Evolutionary conservation across 1,140 invertebrate species (phyloP).

Genomic region (Amphibalanus amphitrite): DNA sequence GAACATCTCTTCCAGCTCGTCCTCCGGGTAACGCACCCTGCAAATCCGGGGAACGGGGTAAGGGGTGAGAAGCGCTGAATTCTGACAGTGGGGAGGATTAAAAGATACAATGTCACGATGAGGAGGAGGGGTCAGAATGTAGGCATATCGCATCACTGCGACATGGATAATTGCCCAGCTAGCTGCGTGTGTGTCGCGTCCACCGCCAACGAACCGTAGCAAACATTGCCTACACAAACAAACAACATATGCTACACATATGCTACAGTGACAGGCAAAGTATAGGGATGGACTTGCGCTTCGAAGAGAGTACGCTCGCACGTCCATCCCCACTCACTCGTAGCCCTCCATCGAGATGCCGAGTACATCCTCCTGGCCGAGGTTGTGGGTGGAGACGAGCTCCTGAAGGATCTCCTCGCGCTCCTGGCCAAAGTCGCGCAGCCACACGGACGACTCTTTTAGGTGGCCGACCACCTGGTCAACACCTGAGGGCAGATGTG

Average conservation of each 20-base stretch:
- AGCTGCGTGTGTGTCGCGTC: too few species aligned
- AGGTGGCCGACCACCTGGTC: conserved; percentile 77
- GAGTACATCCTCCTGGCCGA: conserved; percentile 80
- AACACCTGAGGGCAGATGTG: conserved; percentile 47
- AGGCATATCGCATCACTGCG: too few species aligned
- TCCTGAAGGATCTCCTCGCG: conserved; percentile 1
- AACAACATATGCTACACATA: conserved; percentile 2
- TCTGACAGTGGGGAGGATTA: too few species aligned
- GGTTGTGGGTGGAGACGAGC: conserved; percentile 26
- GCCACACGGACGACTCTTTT: conserved; percentile 98
- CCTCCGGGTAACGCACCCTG: conserved; percentile 41
- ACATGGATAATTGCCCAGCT: too few species aligned
- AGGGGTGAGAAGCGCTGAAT: too few species aligned
- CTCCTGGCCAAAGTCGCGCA: conserved; percentile 50
- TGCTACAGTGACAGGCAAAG: conserved; percentile 7
- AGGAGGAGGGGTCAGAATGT: too few species aligned
- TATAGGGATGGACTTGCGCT: conserved; percentile 1
- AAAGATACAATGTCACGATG: too few species aligned
- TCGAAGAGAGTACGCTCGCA: too few species aligned
- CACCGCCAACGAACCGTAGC: too few species aligned
- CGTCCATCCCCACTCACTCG: conserved; percentile 35
- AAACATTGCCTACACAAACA: not conserved
- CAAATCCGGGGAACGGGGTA: too few species aligned
- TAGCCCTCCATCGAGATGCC: conserved; percentile 86
- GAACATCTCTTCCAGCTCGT: conserved; percentile 77